phyloP scores from a whole-genome alignment of 2,113 vertebrate genomes.

The Delphinus delphis region DNA sequence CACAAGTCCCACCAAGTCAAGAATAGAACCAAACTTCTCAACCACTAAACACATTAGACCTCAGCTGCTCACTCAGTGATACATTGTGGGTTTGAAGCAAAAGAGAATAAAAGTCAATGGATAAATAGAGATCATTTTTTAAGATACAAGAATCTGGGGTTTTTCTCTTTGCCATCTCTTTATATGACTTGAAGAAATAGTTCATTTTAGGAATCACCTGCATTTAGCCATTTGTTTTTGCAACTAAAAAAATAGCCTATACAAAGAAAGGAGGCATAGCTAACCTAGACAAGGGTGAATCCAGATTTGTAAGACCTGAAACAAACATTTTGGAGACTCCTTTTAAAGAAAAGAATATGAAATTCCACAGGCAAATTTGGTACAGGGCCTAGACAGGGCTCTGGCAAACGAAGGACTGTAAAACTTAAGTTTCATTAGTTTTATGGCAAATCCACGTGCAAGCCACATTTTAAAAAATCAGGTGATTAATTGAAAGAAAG shows the following conservation, averaged over 20 bases:
- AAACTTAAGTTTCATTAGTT: not conserved
- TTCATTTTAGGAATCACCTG: not conserved
- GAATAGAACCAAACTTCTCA: not conserved
- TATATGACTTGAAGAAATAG: not conserved
- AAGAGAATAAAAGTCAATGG: not conserved
- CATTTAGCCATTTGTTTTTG: not conserved
- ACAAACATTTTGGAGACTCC: not conserved
- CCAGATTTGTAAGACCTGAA: constrained; percentile 14
- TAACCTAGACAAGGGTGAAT: not conserved
- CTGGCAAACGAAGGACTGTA: not conserved
- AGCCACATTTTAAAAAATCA: not conserved
- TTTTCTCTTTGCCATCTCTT: not conserved
- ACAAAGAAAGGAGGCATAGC: not conserved
- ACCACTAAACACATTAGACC: not conserved
- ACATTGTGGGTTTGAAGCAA: not conserved
- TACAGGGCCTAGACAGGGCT: not conserved
- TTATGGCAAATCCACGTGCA: not conserved
- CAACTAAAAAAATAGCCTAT: not conserved
- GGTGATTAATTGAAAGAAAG: not conserved
- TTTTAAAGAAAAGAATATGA: constrained; percentile 7
- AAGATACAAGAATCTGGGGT: not conserved
- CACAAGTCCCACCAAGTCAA: not conserved
- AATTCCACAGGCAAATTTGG: not conserved
- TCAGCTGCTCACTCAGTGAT: not conserved
- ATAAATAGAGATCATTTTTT: not conserved